Evolutionary conservation across 2,888 invertebrate genomes (phyloP), one percentile per base, ranked within the genome.

Genomic region (Agrochola macilenta): DNA sequence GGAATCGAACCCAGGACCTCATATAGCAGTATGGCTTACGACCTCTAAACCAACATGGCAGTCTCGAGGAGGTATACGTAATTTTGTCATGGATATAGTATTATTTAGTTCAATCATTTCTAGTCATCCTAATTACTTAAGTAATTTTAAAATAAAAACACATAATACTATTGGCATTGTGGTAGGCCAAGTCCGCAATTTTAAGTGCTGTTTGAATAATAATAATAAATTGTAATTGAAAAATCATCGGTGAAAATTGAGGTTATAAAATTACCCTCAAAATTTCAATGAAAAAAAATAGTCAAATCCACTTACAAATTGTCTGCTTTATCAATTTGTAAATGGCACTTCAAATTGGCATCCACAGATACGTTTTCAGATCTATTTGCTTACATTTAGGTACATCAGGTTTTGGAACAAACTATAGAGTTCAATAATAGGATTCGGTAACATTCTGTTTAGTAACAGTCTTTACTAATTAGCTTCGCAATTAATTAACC

Each of bases 401-500:
- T 35, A 7, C 7, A 63, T 35, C 17, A 17, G 43, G 43, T 65
- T 65, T 65, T 7, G 5, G 20, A 43, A 26, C 43, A 46, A 7
- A 12, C 7, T 20, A 46, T 20, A 26, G 4, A 2, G 5, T 66
- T 23, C 23, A 8, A 23, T 35, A 3, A 35, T 30, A 30, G 4
- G 23, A 9, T 49, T 49, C 30, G 12, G 1, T 49, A 23, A 68
- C n/a, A 35, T 35, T 57, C 7, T n/a, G 68, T 68, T 68, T 52
- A 52, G 11, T 49, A 17, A 30, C 8, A 74, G 5, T 46, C 3
- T n/a, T 14, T 7, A 7, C 17, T 54, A 68, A 82, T 76, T 76
- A 57, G 12, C 14, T 49, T n/a, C 1, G 23, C 49, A 58, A 52
- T 68, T 81, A 75, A 65, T 64, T 60, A 78, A 1, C 5, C 43